Evolutionary conservation across 2,888 invertebrate species (phyloP).

Genomic region (Ectemnius lituratus): DNA sequence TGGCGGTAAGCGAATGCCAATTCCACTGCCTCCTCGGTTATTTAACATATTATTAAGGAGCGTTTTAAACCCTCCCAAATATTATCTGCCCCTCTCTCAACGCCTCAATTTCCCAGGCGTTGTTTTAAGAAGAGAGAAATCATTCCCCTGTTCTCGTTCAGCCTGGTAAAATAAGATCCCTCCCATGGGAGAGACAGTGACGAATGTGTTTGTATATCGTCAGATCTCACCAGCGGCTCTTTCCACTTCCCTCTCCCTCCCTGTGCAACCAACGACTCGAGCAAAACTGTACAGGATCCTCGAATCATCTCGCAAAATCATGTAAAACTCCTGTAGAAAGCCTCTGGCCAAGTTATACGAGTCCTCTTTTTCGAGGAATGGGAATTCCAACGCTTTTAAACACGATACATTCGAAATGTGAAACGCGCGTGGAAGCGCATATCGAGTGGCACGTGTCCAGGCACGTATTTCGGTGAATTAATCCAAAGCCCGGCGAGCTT

Average conservation of each 20-base stretch:
- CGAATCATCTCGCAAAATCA: no score
- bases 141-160: neutral
- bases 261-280: neutral
- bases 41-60: no score
- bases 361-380: no score
- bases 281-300: neutral
- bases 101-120: slow-evolving; percentile 3
- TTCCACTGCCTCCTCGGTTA: no score
- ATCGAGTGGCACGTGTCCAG: neutral
- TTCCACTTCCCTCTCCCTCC: no score
- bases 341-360: no score
- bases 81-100: neutral
- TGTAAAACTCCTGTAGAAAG: no score
- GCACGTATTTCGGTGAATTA: neutral
- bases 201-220: slow-evolving; percentile 64
- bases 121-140: slow-evolving; percentile 22
- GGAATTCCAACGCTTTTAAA: neutral
- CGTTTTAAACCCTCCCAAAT: no score
- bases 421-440: neutral
- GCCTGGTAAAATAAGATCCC: slow-evolving; percentile 38
- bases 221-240: neutral
- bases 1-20: slow-evolving; percentile 17
- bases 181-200: slow-evolving; percentile 52
- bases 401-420: neutral
- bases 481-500: neutral